Evolutionary conservation across 64 coral and sea anemone genomes (phyloP), one percentile per base, ranked within the genome.

Genomic region (Pocillopora verrucosa): DNA sequence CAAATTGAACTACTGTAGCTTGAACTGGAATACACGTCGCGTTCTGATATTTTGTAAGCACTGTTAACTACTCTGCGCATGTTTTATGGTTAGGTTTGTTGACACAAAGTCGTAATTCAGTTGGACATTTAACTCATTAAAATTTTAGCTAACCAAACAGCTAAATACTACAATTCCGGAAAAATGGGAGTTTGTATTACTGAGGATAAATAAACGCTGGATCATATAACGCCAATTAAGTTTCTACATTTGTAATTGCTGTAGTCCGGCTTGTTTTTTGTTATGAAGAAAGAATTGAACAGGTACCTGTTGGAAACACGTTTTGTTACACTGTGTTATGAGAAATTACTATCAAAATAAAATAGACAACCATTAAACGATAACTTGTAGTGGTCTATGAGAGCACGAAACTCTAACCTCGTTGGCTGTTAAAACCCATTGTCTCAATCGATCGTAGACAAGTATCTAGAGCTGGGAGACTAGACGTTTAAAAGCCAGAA

Each of bases 231-330:
- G 41, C 41, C 7, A 51, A 51, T 51, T 30, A 30, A 30, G 30
- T 30, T 30, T 30, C 30, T 30, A 30, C 30, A 11, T 70, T 20
- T 70, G 67, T 70, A 70, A n/a, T 11, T 70, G 6, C 22, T 7
- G 1, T 15, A 20, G 22, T 10, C 26, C 3, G 1, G 41, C 12
- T 41, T 9, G 5, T 3, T 41, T 19, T 83, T 83, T 65, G 80
- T 13, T 68, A 34, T 79, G 51, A 83, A 34, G 22, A 83, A n/a
- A 3, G n/a, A 35, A 2, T 11, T 20, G 15, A 45, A 61, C 80
- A 65, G 80, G 80, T 83, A 83, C 80, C 80, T 67, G 80, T 19
- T 70, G 0, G 67, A 6, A 61, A 34, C 60, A 83, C 80, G 34
- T 36, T 34, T 83, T 70, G 65, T 69, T 69, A 67, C 22, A 36